Evolutionary conservation across 1,140 invertebrate genomes (phyloP).

Genomic region (Nasonia vitripennis): DNA sequence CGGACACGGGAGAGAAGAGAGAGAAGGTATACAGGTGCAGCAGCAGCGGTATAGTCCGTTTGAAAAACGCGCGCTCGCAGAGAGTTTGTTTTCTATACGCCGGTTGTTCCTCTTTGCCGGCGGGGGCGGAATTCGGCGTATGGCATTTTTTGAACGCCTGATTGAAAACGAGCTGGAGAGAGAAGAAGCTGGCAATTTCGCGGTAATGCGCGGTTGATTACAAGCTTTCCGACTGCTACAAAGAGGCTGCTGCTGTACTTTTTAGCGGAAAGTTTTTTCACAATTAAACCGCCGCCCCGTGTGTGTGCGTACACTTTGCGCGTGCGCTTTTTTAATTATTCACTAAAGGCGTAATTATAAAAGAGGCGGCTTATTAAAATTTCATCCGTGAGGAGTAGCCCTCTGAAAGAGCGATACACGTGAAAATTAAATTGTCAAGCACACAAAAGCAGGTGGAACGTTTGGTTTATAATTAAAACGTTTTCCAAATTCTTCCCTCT

Average conservation of each 20-base stretch:
- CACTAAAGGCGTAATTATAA: no score
- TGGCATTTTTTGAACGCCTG: background rate
- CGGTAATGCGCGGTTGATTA: no score
- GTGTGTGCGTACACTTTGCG: no score
- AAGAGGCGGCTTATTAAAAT: no score
- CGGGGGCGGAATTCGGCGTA: background rate
- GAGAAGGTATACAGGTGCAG: background rate
- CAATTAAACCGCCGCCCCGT: no score
- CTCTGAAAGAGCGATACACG: no score
- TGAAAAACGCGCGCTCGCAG: background rate
- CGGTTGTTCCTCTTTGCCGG: background rate
- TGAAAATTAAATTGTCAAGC: background rate
- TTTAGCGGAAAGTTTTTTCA: no score
- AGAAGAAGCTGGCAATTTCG: background rate
- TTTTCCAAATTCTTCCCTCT: background rate
- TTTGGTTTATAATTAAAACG: background rate
- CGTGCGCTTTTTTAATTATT: no score
- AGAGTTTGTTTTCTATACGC: background rate
- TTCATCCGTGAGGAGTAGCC: no score
- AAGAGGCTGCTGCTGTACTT: no score
- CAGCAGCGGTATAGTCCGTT: background rate
- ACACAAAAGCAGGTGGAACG: background rate
- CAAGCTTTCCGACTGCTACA: no score
- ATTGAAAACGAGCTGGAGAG: background rate
- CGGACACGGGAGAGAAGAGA: no score